Conservation (phyloP, 2,888 invertebrate species). For the Tenthredo mesomela region DNA sequence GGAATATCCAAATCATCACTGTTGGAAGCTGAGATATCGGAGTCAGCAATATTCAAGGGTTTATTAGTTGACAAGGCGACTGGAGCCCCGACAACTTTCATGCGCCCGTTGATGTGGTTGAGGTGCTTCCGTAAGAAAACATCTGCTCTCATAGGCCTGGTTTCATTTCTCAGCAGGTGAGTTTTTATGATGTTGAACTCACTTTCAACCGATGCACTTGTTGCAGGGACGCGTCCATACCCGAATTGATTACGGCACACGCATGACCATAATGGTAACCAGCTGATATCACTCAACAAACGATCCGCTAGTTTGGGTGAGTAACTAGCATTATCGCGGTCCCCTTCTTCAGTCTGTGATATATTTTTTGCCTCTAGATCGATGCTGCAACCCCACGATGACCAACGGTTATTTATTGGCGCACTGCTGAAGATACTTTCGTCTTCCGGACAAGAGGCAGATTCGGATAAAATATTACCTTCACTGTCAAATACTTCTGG, state of each 20-base stretch:
- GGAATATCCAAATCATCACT: background rate
- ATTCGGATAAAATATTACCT: background rate
- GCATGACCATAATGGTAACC: constrained; percentile 56
- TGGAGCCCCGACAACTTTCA: constrained; percentile 38
- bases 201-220: constrained; percentile 54
- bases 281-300: constrained; percentile 51
- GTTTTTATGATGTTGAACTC: constrained; percentile 56
- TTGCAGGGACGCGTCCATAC: constrained; percentile 57
- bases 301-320: constrained; percentile 50
- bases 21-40: background rate
- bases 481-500: background rate
- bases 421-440: background rate
- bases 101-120: constrained; percentile 48
- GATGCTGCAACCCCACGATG: background rate
- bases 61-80: background rate
- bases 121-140: constrained; percentile 53
- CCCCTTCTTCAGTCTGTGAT: background rate
- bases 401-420: background rate
- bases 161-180: constrained; percentile 44
- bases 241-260: constrained; percentile 54
- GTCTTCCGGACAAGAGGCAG: background rate
- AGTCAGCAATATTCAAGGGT: background rate
- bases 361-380: background rate
- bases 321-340: constrained; percentile 50
- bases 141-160: constrained; percentile 52